phyloP scores from a whole-genome alignment of 2,797 vertebrate species.

The Serranus cabrilla region DNA sequence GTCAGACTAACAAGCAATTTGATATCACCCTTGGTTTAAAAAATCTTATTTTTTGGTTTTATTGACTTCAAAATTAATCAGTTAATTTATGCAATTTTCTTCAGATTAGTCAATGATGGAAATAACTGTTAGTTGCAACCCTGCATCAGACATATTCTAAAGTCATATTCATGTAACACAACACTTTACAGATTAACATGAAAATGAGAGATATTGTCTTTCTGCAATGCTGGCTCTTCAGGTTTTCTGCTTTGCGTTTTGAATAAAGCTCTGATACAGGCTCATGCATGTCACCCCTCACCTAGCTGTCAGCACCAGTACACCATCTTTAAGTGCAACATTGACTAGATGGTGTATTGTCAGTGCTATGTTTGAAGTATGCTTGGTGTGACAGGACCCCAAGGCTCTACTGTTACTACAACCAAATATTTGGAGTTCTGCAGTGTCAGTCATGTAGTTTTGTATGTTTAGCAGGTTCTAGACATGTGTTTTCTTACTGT shows the following conservation, averaged over 20 bases:
- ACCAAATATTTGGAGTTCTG: background rate
- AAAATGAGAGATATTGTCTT: background rate
- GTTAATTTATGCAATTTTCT: background rate
- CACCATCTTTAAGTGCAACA: background rate
- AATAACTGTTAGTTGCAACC: background rate
- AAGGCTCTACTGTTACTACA: conserved; percentile 25
- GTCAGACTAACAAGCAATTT: conserved; percentile 1
- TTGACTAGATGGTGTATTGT: conserved; percentile 7
- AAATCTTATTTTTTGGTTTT: conserved; percentile 1
- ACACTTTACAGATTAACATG: background rate
- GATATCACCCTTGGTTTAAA: background rate
- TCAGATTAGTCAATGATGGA: background rate
- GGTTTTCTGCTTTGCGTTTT: conserved; percentile 14
- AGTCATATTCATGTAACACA: background rate
- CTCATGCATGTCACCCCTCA: background rate
- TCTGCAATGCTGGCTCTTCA: background rate
- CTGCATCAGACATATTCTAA: background rate
- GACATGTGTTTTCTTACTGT: background rate
- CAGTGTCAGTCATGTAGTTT: conserved; percentile 9
- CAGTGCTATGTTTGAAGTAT: background rate
- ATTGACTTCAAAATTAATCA: background rate
- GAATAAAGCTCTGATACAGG: background rate
- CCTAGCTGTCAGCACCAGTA: background rate
- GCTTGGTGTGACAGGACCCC: conserved; percentile 18
- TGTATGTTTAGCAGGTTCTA: conserved; percentile 10